These are phyloP conservation scores for Turnix velox DNA, from an alignment of 2,113 vertebrate genomes.

Conservation along the genomic window DNA sequence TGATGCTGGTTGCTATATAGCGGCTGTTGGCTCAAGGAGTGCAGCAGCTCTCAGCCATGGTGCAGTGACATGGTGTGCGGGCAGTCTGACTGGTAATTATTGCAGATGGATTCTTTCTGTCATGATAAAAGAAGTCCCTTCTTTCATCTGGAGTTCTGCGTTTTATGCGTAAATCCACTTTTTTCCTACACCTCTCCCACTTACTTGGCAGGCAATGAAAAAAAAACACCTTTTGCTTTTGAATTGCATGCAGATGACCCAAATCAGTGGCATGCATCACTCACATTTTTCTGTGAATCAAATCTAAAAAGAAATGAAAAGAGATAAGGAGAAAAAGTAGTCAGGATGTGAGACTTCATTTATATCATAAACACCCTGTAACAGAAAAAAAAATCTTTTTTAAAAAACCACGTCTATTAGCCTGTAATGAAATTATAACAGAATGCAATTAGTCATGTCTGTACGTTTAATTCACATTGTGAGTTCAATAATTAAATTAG, in stretches of 20 bases:
- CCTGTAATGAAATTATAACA: constrained; percentile 34
- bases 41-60: constrained; percentile 47
- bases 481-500: constrained; percentile 53
- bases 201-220: constrained; percentile 21
- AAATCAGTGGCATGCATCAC: not conserved
- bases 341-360: constrained; percentile 7
- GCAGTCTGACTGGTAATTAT: constrained; percentile 31
- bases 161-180: constrained; percentile 20
- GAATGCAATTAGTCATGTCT: constrained; percentile 28
- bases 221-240: constrained; percentile 28
- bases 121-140: not conserved
- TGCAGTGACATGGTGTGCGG: not conserved
- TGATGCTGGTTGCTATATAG: constrained; percentile 36
- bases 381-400: not conserved
- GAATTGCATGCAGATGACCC: constrained; percentile 20
- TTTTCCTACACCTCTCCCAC: constrained; percentile 8
- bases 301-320: constrained; percentile 14
- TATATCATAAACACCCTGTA: constrained; percentile 18
- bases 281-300: not conserved
- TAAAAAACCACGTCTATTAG: not conserved
- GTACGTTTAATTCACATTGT: constrained; percentile 20
- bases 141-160: constrained; percentile 30
- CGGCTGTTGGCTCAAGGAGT: constrained; percentile 9
- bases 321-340: not conserved
- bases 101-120: constrained; percentile 3